Evolutionary conservation across 2,888 invertebrate genomes (phyloP).

Genomic region (Trichopria drosophilae): DNA sequence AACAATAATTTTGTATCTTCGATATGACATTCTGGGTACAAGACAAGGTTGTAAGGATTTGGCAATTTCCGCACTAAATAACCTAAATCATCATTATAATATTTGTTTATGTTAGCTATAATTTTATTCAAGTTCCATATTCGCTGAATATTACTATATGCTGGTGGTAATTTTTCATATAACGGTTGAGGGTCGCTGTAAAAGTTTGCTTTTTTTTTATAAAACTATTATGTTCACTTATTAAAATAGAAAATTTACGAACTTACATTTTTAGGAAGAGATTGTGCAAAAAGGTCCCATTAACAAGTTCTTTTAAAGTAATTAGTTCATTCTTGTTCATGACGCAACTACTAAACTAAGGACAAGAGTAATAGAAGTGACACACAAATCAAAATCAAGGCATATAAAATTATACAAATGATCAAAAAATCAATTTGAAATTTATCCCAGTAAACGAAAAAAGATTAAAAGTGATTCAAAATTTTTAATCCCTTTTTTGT

Average conservation of each 20-base stretch:
- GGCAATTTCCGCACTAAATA: slow-evolving; percentile 80
- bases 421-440: too few relatives aligned
- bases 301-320: slow-evolving; percentile 52
- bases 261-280: slow-evolving; percentile 20
- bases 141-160: slow-evolving; percentile 59
- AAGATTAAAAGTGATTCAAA: too few relatives aligned
- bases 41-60: slow-evolving; percentile 72
- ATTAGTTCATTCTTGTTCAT: slow-evolving; percentile 70
- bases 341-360: slow-evolving; percentile 63
- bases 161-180: slow-evolving; percentile 50
- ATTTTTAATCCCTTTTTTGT: too few relatives aligned
- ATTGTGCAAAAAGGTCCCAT: slow-evolving; percentile 24
- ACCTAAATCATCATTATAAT: slow-evolving; percentile 68
- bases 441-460: too few relatives aligned
- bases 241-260: too few relatives aligned
- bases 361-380: too few relatives aligned
- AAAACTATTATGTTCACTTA: too few relatives aligned
- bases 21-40: slow-evolving; percentile 66
- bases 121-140: slow-evolving; percentile 84
- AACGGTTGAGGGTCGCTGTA: slow-evolving; percentile 56
- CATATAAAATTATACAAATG: too few relatives aligned
- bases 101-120: slow-evolving; percentile 72
- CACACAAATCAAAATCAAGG: too few relatives aligned
- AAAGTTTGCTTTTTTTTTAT: too few relatives aligned
- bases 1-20: slow-evolving; percentile 79